Evolutionary conservation across 2,797 vertebrate genomes (phyloP).

Genomic region (Molossus alvarezi): DNA sequence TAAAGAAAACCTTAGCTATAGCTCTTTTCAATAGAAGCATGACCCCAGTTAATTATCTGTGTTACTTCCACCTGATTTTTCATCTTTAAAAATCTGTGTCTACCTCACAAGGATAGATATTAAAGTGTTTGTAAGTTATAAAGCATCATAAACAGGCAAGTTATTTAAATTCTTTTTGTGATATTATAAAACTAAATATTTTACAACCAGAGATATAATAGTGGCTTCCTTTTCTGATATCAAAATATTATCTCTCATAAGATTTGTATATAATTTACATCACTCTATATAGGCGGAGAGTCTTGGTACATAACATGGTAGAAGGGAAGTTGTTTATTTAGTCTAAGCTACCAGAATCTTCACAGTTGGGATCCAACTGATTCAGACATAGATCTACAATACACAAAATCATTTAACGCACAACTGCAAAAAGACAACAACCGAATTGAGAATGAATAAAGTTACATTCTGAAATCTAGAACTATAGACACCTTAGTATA

Average conservation of each 20-base stretch:
- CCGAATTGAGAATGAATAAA: not conserved
- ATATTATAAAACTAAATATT: not conserved
- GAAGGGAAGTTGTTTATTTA: not conserved
- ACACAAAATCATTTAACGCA: not conserved
- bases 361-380: not conserved
- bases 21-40: not conserved
- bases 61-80: not conserved
- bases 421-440: not conserved
- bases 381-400: not conserved
- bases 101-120: slow-evolving; percentile 1
- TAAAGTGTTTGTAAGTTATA: not conserved
- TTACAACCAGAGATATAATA: not conserved
- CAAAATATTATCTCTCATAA: not conserved
- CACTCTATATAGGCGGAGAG: not conserved
- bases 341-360: slow-evolving; percentile 10
- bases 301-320: not conserved
- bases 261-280: not conserved
- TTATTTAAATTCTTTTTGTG: slow-evolving; percentile 12
- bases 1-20: not conserved
- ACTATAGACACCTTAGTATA: not conserved
- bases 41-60: not conserved
- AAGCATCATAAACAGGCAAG: not conserved
- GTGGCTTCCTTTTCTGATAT: slow-evolving; percentile 8
- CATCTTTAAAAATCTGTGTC: not conserved
- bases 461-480: slow-evolving; percentile 1